These are phyloP conservation scores for Bettongia penicillata DNA, from an alignment of 2,113 vertebrate species.

Conservation along the genomic window DNA sequence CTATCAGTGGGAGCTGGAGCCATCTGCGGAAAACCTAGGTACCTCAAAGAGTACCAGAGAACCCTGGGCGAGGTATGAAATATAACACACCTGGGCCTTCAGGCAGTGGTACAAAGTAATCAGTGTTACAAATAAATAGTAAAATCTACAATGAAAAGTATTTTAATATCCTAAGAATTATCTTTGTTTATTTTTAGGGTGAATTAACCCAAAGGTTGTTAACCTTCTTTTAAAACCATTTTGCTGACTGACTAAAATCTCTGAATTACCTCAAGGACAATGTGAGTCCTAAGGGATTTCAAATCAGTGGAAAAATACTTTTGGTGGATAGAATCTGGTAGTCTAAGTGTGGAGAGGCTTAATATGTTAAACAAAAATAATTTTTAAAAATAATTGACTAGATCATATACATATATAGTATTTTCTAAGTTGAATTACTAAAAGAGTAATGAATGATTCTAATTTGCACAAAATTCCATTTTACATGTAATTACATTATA, in stretches of 20 bases:
- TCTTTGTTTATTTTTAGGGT: slow-evolving; percentile 76
- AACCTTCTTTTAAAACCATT: slow-evolving; percentile 71
- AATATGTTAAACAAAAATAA: slow-evolving; percentile 49
- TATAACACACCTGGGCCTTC: slow-evolving; percentile 20
- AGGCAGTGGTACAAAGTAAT: slow-evolving; percentile 26
- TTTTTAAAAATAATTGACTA: slow-evolving; percentile 53
- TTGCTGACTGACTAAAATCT: slow-evolving; percentile 72
- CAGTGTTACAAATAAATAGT: slow-evolving; percentile 54
- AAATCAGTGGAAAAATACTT: slow-evolving; percentile 67
- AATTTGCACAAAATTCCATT: slow-evolving; percentile 67
- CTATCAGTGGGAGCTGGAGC: background rate
- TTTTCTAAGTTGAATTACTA: slow-evolving; percentile 52
- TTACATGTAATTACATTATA: slow-evolving; percentile 53
- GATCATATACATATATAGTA: slow-evolving; percentile 14
- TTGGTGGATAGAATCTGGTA: slow-evolving; percentile 57
- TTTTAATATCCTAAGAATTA: slow-evolving; percentile 64
- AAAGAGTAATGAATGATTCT: slow-evolving; percentile 41
- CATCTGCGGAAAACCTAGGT: slow-evolving; percentile 43
- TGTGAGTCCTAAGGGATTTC: slow-evolving; percentile 63
- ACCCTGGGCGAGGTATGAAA: background rate
- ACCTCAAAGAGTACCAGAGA: slow-evolving; percentile 14
- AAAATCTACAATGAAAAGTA: slow-evolving; percentile 68
- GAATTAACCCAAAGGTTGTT: slow-evolving; percentile 68
- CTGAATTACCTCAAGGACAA: slow-evolving; percentile 69
- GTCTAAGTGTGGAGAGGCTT: slow-evolving; percentile 52